Base-by-base conservation (phyloP, 2,797 vertebrate genomes). In the Poeciliopsis infans region DNA sequence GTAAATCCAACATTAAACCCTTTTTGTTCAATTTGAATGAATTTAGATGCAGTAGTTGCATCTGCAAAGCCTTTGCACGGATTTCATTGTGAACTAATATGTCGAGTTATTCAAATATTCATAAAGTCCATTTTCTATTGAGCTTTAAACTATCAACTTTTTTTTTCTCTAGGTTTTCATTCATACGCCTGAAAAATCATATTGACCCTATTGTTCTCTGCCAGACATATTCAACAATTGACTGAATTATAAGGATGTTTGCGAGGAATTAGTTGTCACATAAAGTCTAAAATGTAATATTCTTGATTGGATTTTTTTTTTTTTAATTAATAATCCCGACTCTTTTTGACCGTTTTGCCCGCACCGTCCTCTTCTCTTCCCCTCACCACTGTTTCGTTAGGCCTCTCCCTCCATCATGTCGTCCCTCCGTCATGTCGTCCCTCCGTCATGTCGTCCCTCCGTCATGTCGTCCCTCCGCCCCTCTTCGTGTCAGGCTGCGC, bases 401-500 rank as follows among this genome's bases (percentile, higher is more conserved):
- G 31, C 31, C 31, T 31, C 31, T 31, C 31, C 31, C 31, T 31
- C 31, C 33, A 2, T 33, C 33, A 33, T 33, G 33, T 3, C 33
- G 33, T 3, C 71, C 47, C 13, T 33, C 59, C 57, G 28, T 33
- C 33, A 33, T 33, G 33, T 3, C 33, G 33, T 3, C 71, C 47
- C 13, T 33, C 59, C 57, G 28, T n/a, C n/a, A n/a, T n/a, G n/a
- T n/a, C n/a, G n/a, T 31, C 31, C 31, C 31, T 31, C 31, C 33
- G 33, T 33, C 33, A 33, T 33, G 33, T 3, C 33, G 33, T 3
- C 71, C 47, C 13, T 33, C 59, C 57, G 28, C 57, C 57, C 71
- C 47, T 39, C 84, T 86, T 85, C 85, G 87, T 84, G 81, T 74
- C 84, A 85, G 86, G 86, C 91, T 88, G 81, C 88, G 86, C 85